Base-by-base conservation (phyloP, 1,140 invertebrate species). In the Ptiloglossa arizonensis region DNA sequence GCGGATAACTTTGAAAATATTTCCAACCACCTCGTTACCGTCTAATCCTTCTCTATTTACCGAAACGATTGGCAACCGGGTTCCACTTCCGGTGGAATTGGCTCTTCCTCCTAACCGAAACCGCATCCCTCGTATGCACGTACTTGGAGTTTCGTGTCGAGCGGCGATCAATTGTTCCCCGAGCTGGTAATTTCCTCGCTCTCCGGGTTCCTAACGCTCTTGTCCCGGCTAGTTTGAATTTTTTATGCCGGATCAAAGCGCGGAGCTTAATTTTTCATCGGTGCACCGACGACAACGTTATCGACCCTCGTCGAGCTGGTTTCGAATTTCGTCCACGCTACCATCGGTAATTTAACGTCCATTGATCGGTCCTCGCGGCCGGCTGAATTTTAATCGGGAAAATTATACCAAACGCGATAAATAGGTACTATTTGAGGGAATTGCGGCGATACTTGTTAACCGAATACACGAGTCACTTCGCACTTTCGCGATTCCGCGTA, bases 21-120 rank as follows among this genome's bases (percentile, higher is more conserved):
- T 82, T 69, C 15, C 48, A 72, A 57, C 57, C 78, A 57, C 57
- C 78, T 81, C 68, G 67, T 81, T 78, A 81, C 59, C 79, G 78
- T 78, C 70, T 56, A 74, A 62, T 74, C 62, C 71, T 60, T 64
- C 52, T 76, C 70, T 79, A 79, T 79, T 84, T 79, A 62, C 62
- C 24, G 27, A 50, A 79, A 81, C 79, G 73, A 82, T 76, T 82
- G 75, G 60, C 71, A 59, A 54, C 44, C 66, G 54, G 44, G 32
- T 68, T 24, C 44, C 29, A 46, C 73, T 46, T 66, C 69, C 50
- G 32, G 5, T n/a, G 46, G 59, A 74, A 76, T 78, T 74, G 62
- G 46, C 44, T 54, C 38, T 72, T 79, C 56, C 54, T 41, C 41
- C 13, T 22, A 81, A 57, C 56, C 38, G n/a, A 27, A 71, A 48